Evolutionary conservation across 2,888 invertebrate species (phyloP), one percentile per base, ranked within the genome.

Genomic region (Caenorhabditis sp.): DNA sequence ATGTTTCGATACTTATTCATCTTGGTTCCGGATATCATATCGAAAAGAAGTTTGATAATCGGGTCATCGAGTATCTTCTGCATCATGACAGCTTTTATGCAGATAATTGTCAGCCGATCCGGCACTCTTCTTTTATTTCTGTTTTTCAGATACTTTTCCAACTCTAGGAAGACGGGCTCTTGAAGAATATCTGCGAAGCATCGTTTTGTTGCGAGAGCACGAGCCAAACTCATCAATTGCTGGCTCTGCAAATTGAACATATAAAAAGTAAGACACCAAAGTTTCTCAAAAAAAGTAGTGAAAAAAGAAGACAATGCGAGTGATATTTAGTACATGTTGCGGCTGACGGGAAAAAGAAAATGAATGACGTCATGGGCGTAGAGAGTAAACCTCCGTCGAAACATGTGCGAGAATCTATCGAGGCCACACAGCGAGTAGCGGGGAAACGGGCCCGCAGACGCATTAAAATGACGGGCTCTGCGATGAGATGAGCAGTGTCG

Each of bases 341-440:
- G 32, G 32, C n/a, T n/a, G n/a, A n/a, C 13, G 11, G 40, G 40
- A 40, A 13, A 40, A 13, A 40, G 40, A 6, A 40, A 40, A 40
- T 40, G 40, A 40, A 40, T 40, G 40, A 40, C 40, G 40, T 40
- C 40, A 40, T 40, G 40, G 40, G 40, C 40, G 40, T 11, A 40
- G 40, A 40, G 40, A 40, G 40, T 40, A 40, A 40, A 40, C 40
- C 40, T 40, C 9, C 40, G 2, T 40, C 11, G 40, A 40, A 40
- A 40, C 40, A 40, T 40, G 40, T 40, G 40, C 13, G 40, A 13
- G 40, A 13, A 40, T 40, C 40, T 6, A 40, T 40, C 2, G 40
- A 32, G 13, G 2, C 40, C 40, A 40, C 40, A 40, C 40, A 40
- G 40, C 40, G 13, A 40, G 40, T 40, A 13, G 40, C 6, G 40